Conservation (phyloP, 1,140 invertebrate genomes). For the Eumeta japonica region DNA sequence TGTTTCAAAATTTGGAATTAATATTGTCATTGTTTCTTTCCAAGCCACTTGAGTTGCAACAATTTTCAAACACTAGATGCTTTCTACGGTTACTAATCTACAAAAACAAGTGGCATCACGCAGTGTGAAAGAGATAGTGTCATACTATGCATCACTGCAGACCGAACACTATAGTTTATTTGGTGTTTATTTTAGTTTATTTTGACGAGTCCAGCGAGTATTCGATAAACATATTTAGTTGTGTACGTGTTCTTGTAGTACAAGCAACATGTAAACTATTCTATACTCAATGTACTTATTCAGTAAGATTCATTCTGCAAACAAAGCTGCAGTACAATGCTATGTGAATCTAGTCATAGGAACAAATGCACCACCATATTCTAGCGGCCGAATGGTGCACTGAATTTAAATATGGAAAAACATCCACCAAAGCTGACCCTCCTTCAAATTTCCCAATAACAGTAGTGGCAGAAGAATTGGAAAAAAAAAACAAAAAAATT, state of each 20-base stretch:
- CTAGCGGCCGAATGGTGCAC: too few relatives aligned
- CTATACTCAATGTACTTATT: conserved; percentile 13
- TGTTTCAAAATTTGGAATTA: conserved; percentile 14
- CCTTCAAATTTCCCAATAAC: too few relatives aligned
- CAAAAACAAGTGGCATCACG: conserved; percentile 18
- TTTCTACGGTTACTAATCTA: conserved; percentile 17
- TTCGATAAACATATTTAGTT: conserved; percentile 16
- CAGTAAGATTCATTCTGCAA: conserved; percentile 11
- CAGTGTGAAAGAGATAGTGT: conserved; percentile 19
- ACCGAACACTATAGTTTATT: conserved; percentile 20
- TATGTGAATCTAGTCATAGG: too few relatives aligned
- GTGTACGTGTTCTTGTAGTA: conserved; percentile 14
- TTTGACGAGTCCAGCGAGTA: conserved; percentile 19
- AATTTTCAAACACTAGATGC: conserved; percentile 12
- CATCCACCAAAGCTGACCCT: too few relatives aligned
- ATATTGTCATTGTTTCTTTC: conserved; percentile 14
- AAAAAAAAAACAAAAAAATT: too few relatives aligned
- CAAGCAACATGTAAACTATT: conserved; percentile 11
- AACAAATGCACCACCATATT: too few relatives aligned
- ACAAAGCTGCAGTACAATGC: too few relatives aligned
- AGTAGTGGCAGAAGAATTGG: too few relatives aligned
- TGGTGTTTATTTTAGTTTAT: too few relatives aligned
- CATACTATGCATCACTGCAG: conserved; percentile 18
- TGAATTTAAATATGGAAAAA: too few relatives aligned
- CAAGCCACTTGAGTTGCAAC: conserved; percentile 16